Evolutionary conservation across 2,888 invertebrate species (phyloP).

Genomic region (Phortica okadai): DNA sequence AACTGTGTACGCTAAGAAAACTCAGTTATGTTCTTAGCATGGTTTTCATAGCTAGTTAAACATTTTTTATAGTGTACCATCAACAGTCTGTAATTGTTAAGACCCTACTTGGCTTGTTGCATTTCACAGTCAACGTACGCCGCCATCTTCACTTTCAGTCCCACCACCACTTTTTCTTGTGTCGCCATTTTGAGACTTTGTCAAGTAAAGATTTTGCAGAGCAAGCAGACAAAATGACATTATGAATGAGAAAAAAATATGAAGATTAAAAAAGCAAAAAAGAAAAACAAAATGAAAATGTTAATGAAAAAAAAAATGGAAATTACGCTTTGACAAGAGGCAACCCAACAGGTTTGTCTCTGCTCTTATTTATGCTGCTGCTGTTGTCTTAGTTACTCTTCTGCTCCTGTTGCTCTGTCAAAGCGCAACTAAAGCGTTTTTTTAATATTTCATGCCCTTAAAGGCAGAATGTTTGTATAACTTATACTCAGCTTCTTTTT

Average conservation of each 20-base stretch:
- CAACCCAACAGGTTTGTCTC: background rate
- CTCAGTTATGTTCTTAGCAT: no score
- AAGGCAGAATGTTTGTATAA: conserved; percentile 20
- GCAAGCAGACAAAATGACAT: conserved; percentile 11
- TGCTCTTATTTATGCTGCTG: background rate
- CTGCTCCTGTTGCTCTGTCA: background rate
- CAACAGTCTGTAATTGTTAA: background rate
- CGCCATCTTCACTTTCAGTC: background rate
- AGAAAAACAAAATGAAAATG: background rate
- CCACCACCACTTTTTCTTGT: background rate
- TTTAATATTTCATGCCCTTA: conserved; percentile 19
- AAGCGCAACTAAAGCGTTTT: conserved; percentile 19
- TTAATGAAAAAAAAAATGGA: conserved; percentile 10
- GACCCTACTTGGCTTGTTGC: conserved; percentile 7
- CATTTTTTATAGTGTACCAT: background rate
- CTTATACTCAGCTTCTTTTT: background rate
- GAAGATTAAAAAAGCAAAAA: conserved; percentile 8
- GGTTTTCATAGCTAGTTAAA: no score
- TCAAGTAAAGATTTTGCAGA: background rate
- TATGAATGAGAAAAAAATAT: conserved; percentile 13
- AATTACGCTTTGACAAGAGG: conserved; percentile 14
- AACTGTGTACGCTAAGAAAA: no score
- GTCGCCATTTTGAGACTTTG: conserved; percentile 21
- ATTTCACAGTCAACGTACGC: conserved; percentile 4
- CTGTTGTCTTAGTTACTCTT: background rate